Evolutionary conservation across 1,140 invertebrate genomes (phyloP).

Genomic region (Lepidurus arcticus): DNA sequence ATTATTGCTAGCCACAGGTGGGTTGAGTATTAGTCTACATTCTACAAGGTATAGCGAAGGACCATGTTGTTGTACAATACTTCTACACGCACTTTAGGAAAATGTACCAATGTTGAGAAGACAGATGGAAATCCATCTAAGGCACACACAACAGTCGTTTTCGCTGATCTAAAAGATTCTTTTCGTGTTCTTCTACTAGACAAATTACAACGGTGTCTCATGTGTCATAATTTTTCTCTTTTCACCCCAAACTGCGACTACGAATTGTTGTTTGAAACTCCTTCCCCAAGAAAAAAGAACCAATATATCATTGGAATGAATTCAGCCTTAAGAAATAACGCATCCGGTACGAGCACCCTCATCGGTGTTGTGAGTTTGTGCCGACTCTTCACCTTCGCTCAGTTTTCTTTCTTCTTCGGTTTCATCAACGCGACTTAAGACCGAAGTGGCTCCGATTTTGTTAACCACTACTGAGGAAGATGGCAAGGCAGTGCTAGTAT

Average conservation of each 20-base stretch:
- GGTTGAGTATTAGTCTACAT: background rate
- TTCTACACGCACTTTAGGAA: background rate
- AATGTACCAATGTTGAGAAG: background rate
- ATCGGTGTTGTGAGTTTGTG: background rate
- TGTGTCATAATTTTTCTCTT: background rate
- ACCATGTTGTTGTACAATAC: background rate
- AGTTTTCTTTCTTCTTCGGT: background rate
- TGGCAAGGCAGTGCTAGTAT: background rate
- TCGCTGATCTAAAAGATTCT: background rate
- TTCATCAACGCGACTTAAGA: background rate
- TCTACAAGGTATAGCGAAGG: background rate
- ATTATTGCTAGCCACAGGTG: background rate
- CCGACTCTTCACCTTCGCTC: background rate
- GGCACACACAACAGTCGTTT: conserved; percentile 2
- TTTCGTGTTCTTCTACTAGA: background rate
- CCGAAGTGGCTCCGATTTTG: background rate
- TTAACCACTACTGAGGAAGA: background rate
- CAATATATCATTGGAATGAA: background rate
- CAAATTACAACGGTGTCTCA: background rate
- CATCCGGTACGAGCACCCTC: background rate
- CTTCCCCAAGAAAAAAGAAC: background rate
- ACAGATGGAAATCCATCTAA: background rate
- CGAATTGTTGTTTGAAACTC: too few relatives aligned
- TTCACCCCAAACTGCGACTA: background rate
- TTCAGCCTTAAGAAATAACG: background rate